Conservation (phyloP, 2,113 vertebrate genomes). For the Glaucomys volans region DNA sequence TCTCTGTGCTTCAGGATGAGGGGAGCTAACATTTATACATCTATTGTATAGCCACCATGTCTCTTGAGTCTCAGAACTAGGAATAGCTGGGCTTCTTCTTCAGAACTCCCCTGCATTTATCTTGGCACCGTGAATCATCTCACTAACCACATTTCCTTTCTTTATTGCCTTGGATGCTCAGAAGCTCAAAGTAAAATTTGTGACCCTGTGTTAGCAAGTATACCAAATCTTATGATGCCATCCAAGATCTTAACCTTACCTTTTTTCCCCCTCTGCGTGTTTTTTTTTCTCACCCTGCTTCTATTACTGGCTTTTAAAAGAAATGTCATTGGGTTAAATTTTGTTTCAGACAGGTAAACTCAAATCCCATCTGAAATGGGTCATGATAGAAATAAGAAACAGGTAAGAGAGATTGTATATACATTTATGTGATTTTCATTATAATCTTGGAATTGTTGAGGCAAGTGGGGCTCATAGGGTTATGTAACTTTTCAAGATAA, state of each 20-base stretch:
- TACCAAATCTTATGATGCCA: neutral
- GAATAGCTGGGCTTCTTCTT: conserved; percentile 59
- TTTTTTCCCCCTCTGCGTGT: neutral
- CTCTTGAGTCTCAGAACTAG: conserved; percentile 31
- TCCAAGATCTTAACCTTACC: neutral
- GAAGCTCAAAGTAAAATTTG: neutral
- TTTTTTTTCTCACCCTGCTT: neutral
- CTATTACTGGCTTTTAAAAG: neutral
- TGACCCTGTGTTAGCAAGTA: neutral
- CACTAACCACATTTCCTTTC: conserved; percentile 47
- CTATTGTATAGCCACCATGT: neutral
- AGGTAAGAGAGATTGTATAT: neutral
- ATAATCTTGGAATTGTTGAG: neutral
- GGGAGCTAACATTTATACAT: conserved; percentile 24
- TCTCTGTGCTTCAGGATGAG: conserved; percentile 5
- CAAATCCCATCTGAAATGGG: neutral
- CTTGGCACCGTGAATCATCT: conserved; percentile 26
- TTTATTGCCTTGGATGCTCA: conserved; percentile 8
- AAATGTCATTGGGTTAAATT: neutral
- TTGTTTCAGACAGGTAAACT: neutral
- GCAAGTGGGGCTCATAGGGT: neutral
- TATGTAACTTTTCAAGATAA: neutral
- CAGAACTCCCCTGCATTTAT: conserved; percentile 63
- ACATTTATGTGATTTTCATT: neutral
- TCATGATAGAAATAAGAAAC: neutral